These are phyloP conservation scores for Zaprionus nigranus DNA, from an alignment of 1,140 invertebrate species.

Conservation along the genomic window DNA sequence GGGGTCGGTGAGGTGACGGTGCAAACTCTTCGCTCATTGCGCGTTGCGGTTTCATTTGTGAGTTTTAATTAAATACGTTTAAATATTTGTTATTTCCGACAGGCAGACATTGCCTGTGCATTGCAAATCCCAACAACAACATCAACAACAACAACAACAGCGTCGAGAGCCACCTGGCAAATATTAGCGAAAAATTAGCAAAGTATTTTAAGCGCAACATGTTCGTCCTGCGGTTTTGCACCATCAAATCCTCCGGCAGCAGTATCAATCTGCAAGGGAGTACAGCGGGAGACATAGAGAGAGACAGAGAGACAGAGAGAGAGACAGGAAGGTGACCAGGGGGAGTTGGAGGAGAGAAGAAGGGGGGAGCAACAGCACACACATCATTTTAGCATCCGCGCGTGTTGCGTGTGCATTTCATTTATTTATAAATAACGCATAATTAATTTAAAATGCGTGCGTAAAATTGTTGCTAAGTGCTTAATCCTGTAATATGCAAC, in stretches of 20 bases:
- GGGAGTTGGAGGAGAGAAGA: neutral
- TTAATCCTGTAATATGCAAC: constrained; percentile 72
- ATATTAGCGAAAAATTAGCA: constrained; percentile 81
- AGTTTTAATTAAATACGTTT: constrained; percentile 83
- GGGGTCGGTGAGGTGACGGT: neutral
- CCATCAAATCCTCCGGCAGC: constrained; percentile 51
- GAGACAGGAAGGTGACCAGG: neutral
- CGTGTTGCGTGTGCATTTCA: constrained; percentile 69
- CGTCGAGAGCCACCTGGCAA: constrained; percentile 56
- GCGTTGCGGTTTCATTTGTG: constrained; percentile 78
- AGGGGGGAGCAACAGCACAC: neutral
- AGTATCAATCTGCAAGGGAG: constrained; percentile 6
- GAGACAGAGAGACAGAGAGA: neutral
- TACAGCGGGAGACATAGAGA: neutral
- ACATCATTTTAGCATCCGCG: constrained; percentile 44
- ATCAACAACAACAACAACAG: constrained; percentile 8
- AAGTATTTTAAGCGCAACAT: constrained; percentile 80
- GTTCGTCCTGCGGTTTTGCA: constrained; percentile 75
- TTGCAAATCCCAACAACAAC: constrained; percentile 25
- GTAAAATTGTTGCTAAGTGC: constrained; percentile 74
- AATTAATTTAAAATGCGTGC: constrained; percentile 80
- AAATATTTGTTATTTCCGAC: constrained; percentile 80
- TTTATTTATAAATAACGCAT: constrained; percentile 79
- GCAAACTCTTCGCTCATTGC: constrained; percentile 42
- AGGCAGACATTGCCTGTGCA: constrained; percentile 40